Evolutionary conservation across 2,113 vertebrate genomes (phyloP).

Genomic region (Centropus bengalensis): DNA sequence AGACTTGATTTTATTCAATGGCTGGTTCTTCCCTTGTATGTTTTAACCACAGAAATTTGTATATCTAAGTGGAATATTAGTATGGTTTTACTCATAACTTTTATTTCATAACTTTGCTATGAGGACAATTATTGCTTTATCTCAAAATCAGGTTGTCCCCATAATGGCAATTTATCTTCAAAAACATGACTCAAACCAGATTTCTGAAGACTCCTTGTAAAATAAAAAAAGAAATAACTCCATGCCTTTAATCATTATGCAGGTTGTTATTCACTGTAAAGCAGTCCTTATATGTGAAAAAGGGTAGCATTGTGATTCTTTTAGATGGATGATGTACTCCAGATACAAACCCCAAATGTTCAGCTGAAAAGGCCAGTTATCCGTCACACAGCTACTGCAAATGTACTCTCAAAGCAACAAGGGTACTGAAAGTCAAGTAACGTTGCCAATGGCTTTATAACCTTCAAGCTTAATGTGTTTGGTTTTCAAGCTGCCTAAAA

Average conservation of each 20-base stretch:
- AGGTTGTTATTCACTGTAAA: not conserved
- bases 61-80: not conserved
- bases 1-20: not conserved
- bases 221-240: not conserved
- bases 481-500: constrained; percentile 11
- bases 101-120: constrained; percentile 24
- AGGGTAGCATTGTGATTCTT: not conserved
- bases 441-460: constrained; percentile 22
- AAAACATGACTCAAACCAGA: not conserved
- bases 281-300: not conserved
- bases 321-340: not conserved
- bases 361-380: not conserved
- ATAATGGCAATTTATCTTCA: not conserved
- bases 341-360: not conserved
- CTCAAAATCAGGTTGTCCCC: constrained; percentile 5
- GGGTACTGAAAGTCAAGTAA: not conserved
- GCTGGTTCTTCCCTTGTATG: not conserved
- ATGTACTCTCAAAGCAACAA: constrained; percentile 11
- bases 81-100: constrained; percentile 25
- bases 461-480: constrained; percentile 17
- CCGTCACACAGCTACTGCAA: not conserved
- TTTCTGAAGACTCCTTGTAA: not conserved
- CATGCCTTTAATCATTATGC: not conserved
- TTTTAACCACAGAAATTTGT: not conserved
- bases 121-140: constrained; percentile 26